These are phyloP conservation scores for Cyanoderma ruficeps DNA, from an alignment of 2,113 vertebrate species.

Conservation along the genomic window DNA sequence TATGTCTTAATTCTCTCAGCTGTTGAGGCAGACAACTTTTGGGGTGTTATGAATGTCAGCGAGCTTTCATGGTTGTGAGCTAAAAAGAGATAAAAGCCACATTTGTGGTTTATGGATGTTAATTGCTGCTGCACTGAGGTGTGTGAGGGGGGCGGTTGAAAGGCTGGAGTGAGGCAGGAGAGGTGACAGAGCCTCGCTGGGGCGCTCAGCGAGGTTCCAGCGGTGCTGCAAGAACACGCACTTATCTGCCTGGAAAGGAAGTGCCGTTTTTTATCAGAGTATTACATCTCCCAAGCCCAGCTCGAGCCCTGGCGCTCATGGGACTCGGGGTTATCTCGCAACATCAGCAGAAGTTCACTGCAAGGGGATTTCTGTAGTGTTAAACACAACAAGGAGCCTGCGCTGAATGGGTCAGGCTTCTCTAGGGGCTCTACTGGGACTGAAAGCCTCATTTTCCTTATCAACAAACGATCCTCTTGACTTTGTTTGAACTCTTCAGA, in stretches of 20 bases:
- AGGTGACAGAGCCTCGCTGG: conserved; percentile 54
- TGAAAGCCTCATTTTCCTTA: conserved; percentile 9
- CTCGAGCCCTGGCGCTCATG: conserved; percentile 69
- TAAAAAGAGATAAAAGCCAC: conserved; percentile 62
- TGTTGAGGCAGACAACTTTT: conserved; percentile 36
- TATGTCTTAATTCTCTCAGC: conserved; percentile 1
- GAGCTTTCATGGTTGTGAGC: conserved; percentile 59
- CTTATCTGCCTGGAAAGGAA: conserved; percentile 81
- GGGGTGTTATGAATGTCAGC: conserved; percentile 29
- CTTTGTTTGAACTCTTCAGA: background rate
- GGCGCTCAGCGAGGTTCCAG: conserved; percentile 69
- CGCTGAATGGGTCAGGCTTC: background rate
- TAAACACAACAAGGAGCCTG: conserved; percentile 9
- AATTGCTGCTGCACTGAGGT: conserved; percentile 45
- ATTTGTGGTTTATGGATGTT: conserved; percentile 82
- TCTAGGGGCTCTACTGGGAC: background rate
- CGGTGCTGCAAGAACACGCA: conserved; percentile 50
- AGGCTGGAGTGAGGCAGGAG: conserved; percentile 68
- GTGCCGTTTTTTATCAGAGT: conserved; percentile 82
- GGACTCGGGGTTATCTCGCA: conserved; percentile 77
- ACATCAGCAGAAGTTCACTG: conserved; percentile 72
- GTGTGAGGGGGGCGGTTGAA: conserved; percentile 37
- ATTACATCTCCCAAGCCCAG: conserved; percentile 81
- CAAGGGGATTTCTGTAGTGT: conserved; percentile 71
- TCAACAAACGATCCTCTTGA: conserved; percentile 17